Conservation (phyloP, 2,797 vertebrate genomes). For the Alauda arvensis region DNA sequence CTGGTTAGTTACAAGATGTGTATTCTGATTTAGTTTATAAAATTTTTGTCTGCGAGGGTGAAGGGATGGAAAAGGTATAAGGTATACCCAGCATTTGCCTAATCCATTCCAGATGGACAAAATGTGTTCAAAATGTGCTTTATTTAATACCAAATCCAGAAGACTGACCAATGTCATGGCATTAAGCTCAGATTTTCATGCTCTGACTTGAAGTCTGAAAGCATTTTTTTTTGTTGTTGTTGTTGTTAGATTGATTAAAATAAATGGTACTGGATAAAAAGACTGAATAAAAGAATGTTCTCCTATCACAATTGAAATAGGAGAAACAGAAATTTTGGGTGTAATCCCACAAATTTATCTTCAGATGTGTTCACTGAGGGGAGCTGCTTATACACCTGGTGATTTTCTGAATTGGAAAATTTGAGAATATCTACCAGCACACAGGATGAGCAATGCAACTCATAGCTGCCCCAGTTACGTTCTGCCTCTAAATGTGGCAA, state of each 20-base stretch:
- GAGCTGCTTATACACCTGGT: background rate
- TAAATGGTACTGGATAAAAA: background rate
- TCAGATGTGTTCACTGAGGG: background rate
- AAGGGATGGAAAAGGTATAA: conserved; percentile 14
- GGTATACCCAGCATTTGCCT: background rate
- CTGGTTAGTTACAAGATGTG: background rate
- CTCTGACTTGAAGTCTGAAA: background rate
- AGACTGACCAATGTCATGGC: background rate
- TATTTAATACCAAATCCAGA: conserved; percentile 22
- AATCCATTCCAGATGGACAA: conserved; percentile 37
- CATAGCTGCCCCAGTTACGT: background rate
- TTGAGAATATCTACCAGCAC: background rate
- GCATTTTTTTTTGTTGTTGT: background rate
- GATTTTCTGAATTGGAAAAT: background rate
- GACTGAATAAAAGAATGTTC: background rate
- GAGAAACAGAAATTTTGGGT: background rate
- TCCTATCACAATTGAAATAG: background rate
- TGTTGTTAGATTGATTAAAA: background rate
- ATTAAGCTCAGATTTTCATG: background rate
- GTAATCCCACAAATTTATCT: background rate
- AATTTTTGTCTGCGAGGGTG: background rate
- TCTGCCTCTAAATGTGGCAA: background rate
- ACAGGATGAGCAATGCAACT: background rate
- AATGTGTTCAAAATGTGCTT: conserved; percentile 3
- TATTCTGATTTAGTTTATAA: background rate